Evolutionary conservation across 2,113 vertebrate species (phyloP).

Genomic region (Leuciscus idus): DNA sequence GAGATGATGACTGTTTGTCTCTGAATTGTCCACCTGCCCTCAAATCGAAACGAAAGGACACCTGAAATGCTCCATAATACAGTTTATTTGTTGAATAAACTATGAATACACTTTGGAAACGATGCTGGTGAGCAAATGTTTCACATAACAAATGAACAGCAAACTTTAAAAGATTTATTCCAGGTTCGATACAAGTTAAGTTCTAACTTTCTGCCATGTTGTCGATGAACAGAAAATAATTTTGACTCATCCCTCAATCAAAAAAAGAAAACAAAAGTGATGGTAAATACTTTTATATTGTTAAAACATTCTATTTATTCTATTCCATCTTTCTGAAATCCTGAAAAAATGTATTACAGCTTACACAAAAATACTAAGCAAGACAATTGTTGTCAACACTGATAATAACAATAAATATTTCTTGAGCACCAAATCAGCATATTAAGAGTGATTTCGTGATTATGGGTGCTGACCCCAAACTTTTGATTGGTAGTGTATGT

Average conservation of each 20-base stretch:
- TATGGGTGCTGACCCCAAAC: not conserved
- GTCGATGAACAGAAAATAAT: not conserved
- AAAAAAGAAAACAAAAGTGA: too few relatives aligned
- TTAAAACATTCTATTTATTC: too few relatives aligned
- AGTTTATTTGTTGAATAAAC: not conserved
- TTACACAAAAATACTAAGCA: too few relatives aligned
- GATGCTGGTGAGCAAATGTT: not conserved
- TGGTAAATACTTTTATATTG: too few relatives aligned
- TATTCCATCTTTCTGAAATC: too few relatives aligned
- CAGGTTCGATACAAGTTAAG: not conserved
- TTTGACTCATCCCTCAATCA: not conserved
- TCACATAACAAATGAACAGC: not conserved
- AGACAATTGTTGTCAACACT: too few relatives aligned
- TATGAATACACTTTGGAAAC: not conserved
- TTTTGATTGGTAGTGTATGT: not conserved
- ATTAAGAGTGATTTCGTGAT: not conserved
- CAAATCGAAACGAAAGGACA: not conserved
- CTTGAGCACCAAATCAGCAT: too few relatives aligned
- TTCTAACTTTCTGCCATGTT: not conserved
- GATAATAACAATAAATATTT: too few relatives aligned
- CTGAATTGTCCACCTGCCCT: constrained; percentile 7
- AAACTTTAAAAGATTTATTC: not conserved
- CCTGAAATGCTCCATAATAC: not conserved
- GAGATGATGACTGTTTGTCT: not conserved
- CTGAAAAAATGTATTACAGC: too few relatives aligned